Evolutionary conservation across 2,797 vertebrate species (phyloP).

Genomic region (Brotula barbata): DNA sequence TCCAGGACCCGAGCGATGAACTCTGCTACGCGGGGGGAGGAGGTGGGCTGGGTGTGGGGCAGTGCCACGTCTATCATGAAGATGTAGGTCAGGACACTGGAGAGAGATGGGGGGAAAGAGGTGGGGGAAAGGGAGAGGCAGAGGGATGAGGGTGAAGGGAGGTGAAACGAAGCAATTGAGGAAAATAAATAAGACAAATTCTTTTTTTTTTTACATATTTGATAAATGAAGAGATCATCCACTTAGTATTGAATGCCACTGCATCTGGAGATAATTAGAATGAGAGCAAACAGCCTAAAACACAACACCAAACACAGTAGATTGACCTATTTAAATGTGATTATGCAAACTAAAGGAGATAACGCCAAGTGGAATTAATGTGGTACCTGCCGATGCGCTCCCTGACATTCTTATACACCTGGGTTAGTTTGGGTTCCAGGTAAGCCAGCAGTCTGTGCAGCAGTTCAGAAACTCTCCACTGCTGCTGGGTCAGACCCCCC

Average conservation of each 20-base stretch:
- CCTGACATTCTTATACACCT: slow-evolving; percentile 97
- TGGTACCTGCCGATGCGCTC: slow-evolving; percentile 94
- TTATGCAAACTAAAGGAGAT: slow-evolving; percentile 36
- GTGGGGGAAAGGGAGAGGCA: background rate
- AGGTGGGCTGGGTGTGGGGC: slow-evolving; percentile 89
- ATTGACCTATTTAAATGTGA: slow-evolving; percentile 35
- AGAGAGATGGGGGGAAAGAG: slow-evolving; percentile 33
- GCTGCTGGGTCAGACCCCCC: slow-evolving; percentile 95
- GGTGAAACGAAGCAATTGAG: background rate
- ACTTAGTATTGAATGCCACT: no score
- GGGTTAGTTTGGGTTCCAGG: slow-evolving; percentile 96
- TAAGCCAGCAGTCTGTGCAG: slow-evolving; percentile 90
- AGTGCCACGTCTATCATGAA: slow-evolving; percentile 97
- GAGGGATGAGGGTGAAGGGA: background rate
- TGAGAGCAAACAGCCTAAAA: no score
- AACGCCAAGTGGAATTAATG: slow-evolving; percentile 27
- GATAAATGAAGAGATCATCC: no score
- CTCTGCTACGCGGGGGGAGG: slow-evolving; percentile 90
- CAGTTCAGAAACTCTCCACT: slow-evolving; percentile 94
- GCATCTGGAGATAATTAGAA: no score
- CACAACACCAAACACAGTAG: slow-evolving; percentile 25
- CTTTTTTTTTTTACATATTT: no score
- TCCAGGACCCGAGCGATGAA: slow-evolving; percentile 88
- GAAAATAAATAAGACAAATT: no score
- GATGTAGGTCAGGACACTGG: slow-evolving; percentile 96